Conservation (phyloP, 1,140 invertebrate species). For the Lepidostoma basale region DNA sequence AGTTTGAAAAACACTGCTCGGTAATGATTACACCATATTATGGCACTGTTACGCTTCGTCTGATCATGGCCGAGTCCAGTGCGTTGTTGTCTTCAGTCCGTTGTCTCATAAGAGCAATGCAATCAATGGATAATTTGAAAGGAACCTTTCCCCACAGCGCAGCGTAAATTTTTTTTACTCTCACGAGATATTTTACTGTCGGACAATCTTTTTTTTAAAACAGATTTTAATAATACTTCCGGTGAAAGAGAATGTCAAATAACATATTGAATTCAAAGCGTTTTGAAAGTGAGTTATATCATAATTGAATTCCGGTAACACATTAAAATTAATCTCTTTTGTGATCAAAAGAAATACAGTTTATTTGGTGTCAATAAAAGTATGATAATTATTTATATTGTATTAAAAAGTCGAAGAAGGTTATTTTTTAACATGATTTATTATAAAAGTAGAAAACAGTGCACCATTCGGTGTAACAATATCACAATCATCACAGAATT, state of each 20-base stretch:
- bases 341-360: background rate
- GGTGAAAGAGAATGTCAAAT: conserved; percentile 3
- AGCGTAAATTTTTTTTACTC: conserved; percentile 1
- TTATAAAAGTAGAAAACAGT: conserved; percentile 44
- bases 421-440: conserved; percentile 6
- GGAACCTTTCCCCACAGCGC: conserved; percentile 12
- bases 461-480: conserved; percentile 34
- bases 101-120: background rate
- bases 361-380: background rate
- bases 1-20: background rate
- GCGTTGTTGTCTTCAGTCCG: background rate
- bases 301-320: too few relatives aligned
- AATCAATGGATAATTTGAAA: conserved; percentile 16
- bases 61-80: too few relatives aligned
- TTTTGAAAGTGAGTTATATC: background rate
- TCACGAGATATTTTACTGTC: background rate
- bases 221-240: background rate
- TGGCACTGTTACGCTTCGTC: background rate
- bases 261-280: background rate
- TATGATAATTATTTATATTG: background rate
- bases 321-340: too few relatives aligned
- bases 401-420: background rate
- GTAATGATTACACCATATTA: background rate
- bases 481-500: conserved; percentile 34
- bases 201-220: background rate